These are phyloP conservation scores for Geodia barretti DNA, from an alignment of 37 sponge, comb jelly and placozoan genomes.

Conservation along the genomic window DNA sequence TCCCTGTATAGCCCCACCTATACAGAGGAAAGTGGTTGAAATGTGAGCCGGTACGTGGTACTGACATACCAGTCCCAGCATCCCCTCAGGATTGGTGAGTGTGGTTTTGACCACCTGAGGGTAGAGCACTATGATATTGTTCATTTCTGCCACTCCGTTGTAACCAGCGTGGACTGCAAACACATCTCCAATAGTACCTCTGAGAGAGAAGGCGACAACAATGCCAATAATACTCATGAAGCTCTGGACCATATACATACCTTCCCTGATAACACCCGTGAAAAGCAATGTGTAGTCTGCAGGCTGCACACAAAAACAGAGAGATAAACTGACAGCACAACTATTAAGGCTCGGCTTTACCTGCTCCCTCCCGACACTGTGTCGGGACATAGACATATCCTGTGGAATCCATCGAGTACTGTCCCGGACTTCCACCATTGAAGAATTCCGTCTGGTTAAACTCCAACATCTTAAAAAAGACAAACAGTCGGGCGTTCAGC, in stretches of 20 bases:
- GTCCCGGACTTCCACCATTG: conserved; percentile 8
- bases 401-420: conserved; percentile 62
- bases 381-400: conserved; percentile 87
- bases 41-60: background rate
- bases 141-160: conserved; percentile 53
- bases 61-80: conserved; percentile 75
- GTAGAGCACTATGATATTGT: conserved; percentile 60
- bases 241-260: background rate
- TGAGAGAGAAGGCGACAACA: too few species aligned
- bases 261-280: conserved; percentile 1
- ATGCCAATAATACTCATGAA: too few species aligned
- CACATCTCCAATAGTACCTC: background rate
- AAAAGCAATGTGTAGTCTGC: conserved; percentile 64
- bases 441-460: conserved; percentile 81
- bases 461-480: conserved; percentile 66
- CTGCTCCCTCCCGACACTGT: conserved; percentile 42
- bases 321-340: background rate
- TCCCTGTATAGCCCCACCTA: conserved; percentile 66
- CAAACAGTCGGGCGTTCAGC: too few species aligned
- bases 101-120: conserved; percentile 50
- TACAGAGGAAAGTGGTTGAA: background rate
- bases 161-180: conserved; percentile 59
- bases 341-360: too few species aligned
- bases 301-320: background rate
- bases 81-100: conserved; percentile 42